These are phyloP conservation scores for Girardia tigrina DNA, from an alignment of 2,888 invertebrate genomes.

Conservation along the genomic window DNA sequence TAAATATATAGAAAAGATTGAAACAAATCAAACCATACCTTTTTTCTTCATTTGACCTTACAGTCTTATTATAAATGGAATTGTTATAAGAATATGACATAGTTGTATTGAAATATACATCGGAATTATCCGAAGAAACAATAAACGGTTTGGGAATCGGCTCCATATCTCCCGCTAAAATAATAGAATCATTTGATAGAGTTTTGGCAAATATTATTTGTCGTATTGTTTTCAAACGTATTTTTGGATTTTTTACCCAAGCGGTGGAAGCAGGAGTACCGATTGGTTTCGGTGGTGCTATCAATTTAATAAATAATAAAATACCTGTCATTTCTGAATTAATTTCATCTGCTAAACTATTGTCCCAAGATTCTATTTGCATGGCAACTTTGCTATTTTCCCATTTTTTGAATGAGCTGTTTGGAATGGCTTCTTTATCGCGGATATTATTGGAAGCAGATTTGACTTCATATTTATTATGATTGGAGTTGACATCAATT, in stretches of 20 bases:
- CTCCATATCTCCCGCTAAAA: not conserved
- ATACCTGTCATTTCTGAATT: not conserved
- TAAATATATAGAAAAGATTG: too few relatives aligned
- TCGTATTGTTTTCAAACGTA: not conserved
- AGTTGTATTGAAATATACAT: not conserved
- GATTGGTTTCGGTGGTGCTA: not conserved
- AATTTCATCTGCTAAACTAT: constrained; percentile 4
- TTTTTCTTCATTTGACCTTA: not conserved
- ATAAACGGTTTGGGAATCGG: not conserved
- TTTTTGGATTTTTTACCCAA: not conserved
- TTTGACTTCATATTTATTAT: not conserved
- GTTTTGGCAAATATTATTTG: not conserved
- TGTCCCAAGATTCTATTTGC: not conserved
- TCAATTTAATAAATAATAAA: not conserved
- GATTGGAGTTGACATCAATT: not conserved
- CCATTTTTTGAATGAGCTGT: not conserved
- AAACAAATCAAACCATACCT: too few relatives aligned
- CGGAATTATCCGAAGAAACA: not conserved
- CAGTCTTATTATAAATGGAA: not conserved
- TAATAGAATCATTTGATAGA: not conserved
- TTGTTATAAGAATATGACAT: not conserved
- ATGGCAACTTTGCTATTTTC: not conserved
- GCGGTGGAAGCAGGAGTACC: not conserved
- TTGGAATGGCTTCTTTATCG: not conserved
- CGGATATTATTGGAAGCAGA: not conserved